phyloP scores from a whole-genome alignment of 2,113 vertebrate species.

The Ciconia maguari region DNA sequence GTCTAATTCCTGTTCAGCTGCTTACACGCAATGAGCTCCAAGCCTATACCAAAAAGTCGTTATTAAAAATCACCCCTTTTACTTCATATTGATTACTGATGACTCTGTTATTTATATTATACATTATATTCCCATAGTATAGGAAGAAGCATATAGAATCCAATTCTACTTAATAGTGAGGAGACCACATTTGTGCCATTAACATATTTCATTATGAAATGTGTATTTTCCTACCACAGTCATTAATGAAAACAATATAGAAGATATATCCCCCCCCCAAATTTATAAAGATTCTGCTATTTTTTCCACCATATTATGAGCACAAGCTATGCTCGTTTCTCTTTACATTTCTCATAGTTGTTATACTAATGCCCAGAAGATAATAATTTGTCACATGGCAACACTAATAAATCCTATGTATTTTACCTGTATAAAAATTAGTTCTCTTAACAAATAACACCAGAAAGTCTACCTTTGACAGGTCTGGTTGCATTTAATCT shows the following conservation, averaged over 20 bases:
- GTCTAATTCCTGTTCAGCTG: neutral
- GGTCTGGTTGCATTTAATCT: neutral
- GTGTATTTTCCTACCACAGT: neutral
- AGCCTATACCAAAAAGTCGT: neutral
- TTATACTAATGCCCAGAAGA: neutral
- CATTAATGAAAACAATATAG: neutral
- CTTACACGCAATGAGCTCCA: neutral
- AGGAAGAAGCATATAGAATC: neutral
- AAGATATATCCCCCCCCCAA: neutral
- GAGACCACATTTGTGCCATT: neutral
- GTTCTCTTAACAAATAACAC: neutral
- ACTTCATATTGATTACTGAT: neutral
- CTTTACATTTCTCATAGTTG: neutral
- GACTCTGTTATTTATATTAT: neutral
- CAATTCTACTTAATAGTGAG: neutral
- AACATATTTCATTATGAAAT: neutral
- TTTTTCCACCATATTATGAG: neutral
- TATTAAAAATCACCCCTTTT: neutral
- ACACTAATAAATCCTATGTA: neutral
- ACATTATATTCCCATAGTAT: neutral
- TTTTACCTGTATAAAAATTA: neutral
- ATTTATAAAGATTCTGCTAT: neutral
- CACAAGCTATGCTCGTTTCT: neutral
- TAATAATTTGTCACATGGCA: neutral
- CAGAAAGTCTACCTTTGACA: neutral